Evolutionary conservation across 2,113 vertebrate species (phyloP), one percentile per base, ranked within the genome.

Genomic region (Psilopsiagon aymara): DNA sequence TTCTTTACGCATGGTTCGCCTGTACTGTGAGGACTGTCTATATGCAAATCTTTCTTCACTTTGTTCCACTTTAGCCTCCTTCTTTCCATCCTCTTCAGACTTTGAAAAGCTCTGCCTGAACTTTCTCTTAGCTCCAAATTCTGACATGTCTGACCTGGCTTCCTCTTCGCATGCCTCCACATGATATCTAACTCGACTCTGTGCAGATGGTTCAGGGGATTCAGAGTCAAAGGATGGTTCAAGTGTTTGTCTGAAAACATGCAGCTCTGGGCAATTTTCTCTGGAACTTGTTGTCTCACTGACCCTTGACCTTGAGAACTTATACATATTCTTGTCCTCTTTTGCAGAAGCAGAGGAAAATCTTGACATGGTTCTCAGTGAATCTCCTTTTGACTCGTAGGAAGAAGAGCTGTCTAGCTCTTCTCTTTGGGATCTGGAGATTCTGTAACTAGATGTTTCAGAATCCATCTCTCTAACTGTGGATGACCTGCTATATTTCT

Each of bases 61-160:
- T 93, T 95, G 87, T 75, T 98, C 97, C 20, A n/a, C 92, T 78
- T 96, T 97, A 60, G 97, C 97, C 87, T 97, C 97, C 57, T 94
- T 97, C 71, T 97, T 97, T 37, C 96, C 98, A 33, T 97, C 97
- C 18, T 98, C 98, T 71, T 98, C 98, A 21, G 96, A 97, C 62
- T 79, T 96, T 43, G 97, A 97, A 84, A 98, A 98, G 89, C 98
- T 98, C 89, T 98, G 98, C 13, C 97, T 97, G 75, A 98, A 98
- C 74, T 98, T 99, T 60, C 98, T 98, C 88, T 98, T 98, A 21
- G 98, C 95, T 73, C 98, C 97, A 67, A 97, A 97, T 81, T 98
- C 98, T 11, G 92, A 79, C 16, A 86, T 80, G 19, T 98, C 97
- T 46, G 97, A 96, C 64, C 97, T 97, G 43, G 97, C 92, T 6